Evolutionary conservation across 2,113 vertebrate species (phyloP).

Genomic region (Hippopotamus amphibius): DNA sequence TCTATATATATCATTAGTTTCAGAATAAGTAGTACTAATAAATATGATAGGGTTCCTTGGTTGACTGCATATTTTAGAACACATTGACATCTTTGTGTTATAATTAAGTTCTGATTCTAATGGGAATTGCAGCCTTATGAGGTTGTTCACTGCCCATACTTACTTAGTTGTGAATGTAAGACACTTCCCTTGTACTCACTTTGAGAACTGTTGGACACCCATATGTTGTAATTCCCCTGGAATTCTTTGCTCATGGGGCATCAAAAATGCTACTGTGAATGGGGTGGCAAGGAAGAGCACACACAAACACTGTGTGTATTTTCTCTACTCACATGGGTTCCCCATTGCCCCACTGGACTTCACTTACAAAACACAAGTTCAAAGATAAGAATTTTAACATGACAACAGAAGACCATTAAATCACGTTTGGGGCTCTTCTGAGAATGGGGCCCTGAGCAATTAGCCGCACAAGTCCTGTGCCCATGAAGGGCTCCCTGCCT

Average conservation of each 20-base stretch:
- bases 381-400: not conserved
- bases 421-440: not conserved
- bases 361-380: not conserved
- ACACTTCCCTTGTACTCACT: not conserved
- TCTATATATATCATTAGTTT: not conserved
- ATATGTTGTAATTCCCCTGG: not conserved
- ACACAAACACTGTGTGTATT: accelerated
- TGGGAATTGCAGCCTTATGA: not conserved
- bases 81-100: not conserved
- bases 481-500: not conserved
- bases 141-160: not conserved
- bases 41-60: not conserved
- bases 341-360: not conserved
- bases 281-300: not conserved
- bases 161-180: not conserved
- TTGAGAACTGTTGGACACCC: not conserved
- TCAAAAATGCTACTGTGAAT: not conserved
- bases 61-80: not conserved
- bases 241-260: not conserved
- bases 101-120: not conserved
- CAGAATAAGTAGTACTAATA: not conserved
- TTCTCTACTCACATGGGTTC: not conserved
- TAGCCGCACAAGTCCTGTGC: not conserved
- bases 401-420: not conserved
- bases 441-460: not conserved